A percentile compares a stretch with the other conserved stretches of the same genome.
Conservation (phyloP, 1,140 invertebrate species). For the Bombus affinis region DNA sequence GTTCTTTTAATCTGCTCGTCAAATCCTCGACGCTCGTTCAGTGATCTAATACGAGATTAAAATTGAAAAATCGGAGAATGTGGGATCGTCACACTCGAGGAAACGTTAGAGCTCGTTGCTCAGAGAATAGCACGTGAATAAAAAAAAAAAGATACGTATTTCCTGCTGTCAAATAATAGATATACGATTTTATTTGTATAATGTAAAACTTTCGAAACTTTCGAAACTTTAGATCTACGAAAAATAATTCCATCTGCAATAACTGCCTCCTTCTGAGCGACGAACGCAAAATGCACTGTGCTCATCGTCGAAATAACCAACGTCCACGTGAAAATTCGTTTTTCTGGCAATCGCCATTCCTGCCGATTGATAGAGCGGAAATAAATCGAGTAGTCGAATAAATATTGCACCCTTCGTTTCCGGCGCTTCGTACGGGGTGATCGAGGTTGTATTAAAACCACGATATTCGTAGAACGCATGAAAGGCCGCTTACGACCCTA, state of each 20-base stretch:
- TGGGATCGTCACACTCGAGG: too few relatives aligned
- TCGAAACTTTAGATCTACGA: too few relatives aligned
- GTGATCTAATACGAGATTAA: too few relatives aligned
- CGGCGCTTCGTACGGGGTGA: conserved; percentile 17
- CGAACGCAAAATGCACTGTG: too few relatives aligned
- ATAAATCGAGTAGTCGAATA: conserved; percentile 45
- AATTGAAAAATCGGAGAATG: too few relatives aligned
- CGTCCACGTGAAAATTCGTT: neutral
- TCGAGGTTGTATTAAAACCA: conserved; percentile 41
- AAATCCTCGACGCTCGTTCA: neutral
- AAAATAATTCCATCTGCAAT: neutral
- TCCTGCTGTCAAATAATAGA: too few relatives aligned
- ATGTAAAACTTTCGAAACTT: neutral
- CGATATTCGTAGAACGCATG: conserved; percentile 37
- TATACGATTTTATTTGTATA: neutral
- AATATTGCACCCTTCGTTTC: conserved; percentile 54
- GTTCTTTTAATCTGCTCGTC: neutral
- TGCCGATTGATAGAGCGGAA: conserved; percentile 21
- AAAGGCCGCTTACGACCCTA: conserved; percentile 29
- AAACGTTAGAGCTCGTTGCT: too few relatives aligned
- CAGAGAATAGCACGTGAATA: too few relatives aligned
- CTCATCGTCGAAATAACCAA: neutral
- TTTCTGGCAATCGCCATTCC: conserved; percentile 1
- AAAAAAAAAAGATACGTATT: too few relatives aligned
- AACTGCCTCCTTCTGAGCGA: neutral